A percentile compares a stretch with the other conserved stretches of the same genome.
Evolutionary conservation across 2,888 invertebrate genomes (phyloP).

Genomic region (Aelia acuminata): DNA sequence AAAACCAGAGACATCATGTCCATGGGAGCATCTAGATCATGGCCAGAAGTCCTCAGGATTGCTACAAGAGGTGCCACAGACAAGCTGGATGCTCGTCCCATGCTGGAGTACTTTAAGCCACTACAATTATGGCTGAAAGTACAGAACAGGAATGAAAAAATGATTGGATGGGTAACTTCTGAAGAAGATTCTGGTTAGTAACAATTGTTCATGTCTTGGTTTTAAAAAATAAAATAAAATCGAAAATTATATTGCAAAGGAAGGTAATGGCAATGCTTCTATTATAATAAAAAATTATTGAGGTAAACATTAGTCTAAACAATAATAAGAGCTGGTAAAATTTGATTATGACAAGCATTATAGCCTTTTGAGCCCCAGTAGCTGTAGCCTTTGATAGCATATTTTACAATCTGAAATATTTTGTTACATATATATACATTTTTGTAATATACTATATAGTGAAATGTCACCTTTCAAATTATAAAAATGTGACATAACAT

Average conservation of each 20-base stretch:
- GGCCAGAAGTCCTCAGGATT: conserved; percentile 80
- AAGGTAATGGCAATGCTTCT: not conserved
- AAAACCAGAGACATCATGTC: conserved; percentile 72
- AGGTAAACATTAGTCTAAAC: not conserved
- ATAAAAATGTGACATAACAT: too few relatives aligned
- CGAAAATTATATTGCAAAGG: not conserved
- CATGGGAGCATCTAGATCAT: conserved; percentile 77
- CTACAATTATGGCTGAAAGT: conserved; percentile 83
- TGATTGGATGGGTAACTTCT: conserved; percentile 83
- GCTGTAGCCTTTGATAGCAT: too few relatives aligned
- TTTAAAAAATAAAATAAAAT: not conserved
- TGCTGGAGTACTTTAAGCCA: conserved; percentile 87
- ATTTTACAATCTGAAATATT: too few relatives aligned
- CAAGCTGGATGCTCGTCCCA: conserved; percentile 81
- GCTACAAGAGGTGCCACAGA: conserved; percentile 80
- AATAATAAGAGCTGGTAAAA: too few relatives aligned
- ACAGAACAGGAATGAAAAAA: conserved; percentile 79
- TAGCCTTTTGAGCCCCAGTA: too few relatives aligned
- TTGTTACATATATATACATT: too few relatives aligned
- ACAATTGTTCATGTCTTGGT: not conserved
- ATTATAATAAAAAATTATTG: not conserved
- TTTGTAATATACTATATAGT: too few relatives aligned
- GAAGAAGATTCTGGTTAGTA: conserved; percentile 74
- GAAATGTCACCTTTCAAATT: too few relatives aligned
- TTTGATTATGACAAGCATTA: too few relatives aligned